Percentiles rank a stretch among this genome's conserved stretches.
Evolutionary conservation across 64 coral and sea anemone genomes (phyloP).

Genomic region (Stichodactyla mertensii): DNA sequence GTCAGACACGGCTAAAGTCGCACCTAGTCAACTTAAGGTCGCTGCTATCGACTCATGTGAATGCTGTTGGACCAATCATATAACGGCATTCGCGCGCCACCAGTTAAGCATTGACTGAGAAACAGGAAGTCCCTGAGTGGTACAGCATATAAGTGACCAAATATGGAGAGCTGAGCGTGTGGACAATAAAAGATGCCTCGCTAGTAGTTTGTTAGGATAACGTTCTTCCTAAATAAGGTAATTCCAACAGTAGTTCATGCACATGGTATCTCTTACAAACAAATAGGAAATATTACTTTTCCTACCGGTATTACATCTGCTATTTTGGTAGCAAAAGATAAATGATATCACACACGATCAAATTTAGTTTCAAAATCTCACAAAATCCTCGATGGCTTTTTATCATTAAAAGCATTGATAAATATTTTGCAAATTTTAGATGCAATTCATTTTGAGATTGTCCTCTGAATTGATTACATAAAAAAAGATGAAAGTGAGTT

Average conservation of each 20-base stretch:
- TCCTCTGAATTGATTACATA: too few species aligned
- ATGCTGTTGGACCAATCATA: background rate
- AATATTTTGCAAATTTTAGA: background rate
- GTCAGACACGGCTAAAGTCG: slow-evolving; percentile 14
- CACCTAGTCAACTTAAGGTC: slow-evolving; percentile 14
- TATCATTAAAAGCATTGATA: too few species aligned
- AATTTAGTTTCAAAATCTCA: too few species aligned
- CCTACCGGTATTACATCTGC: background rate
- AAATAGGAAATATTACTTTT: background rate
- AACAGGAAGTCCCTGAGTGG: background rate
- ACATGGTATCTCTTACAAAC: slow-evolving; percentile 1
- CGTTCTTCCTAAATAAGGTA: slow-evolving; percentile 11
- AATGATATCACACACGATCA: background rate
- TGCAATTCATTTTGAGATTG: too few species aligned
- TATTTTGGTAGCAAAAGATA: background rate
- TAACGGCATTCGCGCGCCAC: background rate
- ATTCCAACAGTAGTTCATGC: background rate
- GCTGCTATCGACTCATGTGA: slow-evolving; percentile 19
- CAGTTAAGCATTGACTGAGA: slow-evolving; percentile 7
- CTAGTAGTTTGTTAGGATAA: background rate
- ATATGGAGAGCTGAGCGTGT: slow-evolving; percentile 7
- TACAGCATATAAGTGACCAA: slow-evolving; percentile 8
- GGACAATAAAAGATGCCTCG: slow-evolving; percentile 3
- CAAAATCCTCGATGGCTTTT: too few species aligned
- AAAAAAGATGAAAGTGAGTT: too few species aligned